phyloP scores from a whole-genome alignment of 2,888 invertebrate species.

The Eumerus sabulonum region DNA sequence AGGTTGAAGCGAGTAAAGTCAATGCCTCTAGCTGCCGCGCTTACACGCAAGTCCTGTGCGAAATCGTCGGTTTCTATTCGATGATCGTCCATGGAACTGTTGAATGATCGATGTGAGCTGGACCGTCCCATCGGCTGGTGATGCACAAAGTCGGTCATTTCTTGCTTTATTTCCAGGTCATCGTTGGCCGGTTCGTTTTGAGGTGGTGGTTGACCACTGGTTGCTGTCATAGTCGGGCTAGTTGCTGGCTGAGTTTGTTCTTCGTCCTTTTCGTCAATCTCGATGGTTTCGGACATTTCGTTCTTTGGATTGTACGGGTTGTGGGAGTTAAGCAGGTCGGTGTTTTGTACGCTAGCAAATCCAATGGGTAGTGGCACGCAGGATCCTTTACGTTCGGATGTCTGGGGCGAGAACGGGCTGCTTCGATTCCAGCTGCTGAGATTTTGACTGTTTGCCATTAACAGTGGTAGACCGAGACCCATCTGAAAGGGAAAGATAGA shows the following conservation, averaged over 20 bases:
- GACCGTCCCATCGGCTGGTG: conserved; percentile 73
- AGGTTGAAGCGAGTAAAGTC: conserved; percentile 74
- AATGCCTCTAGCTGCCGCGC: conserved; percentile 71
- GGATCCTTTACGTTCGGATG: conserved; percentile 71
- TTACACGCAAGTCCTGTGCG: conserved; percentile 76
- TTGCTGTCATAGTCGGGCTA: conserved; percentile 60
- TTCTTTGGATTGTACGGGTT: conserved; percentile 52
- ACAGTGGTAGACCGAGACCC: conserved; percentile 76
- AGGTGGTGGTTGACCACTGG: conserved; percentile 15
- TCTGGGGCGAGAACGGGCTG: conserved; percentile 74
- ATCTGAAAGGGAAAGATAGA: conserved; percentile 71
- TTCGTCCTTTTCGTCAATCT: conserved; percentile 60
- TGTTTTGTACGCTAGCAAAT: conserved; percentile 51
- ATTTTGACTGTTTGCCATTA: conserved; percentile 75
- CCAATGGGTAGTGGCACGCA: conserved; percentile 75
- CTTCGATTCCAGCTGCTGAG: conserved; percentile 75
- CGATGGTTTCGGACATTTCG: conserved; percentile 45
- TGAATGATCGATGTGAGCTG: conserved; percentile 76
- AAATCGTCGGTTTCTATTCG: conserved; percentile 73
- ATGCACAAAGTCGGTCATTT: conserved; percentile 76
- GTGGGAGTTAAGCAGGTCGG: conserved; percentile 36
- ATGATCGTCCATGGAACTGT: conserved; percentile 75
- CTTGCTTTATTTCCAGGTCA: conserved; percentile 76
- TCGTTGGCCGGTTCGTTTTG: conserved; percentile 66
- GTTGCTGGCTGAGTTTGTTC: conserved; percentile 72